phyloP scores from a whole-genome alignment of 2,113 vertebrate genomes.

The Hippocampus abdominalis region DNA sequence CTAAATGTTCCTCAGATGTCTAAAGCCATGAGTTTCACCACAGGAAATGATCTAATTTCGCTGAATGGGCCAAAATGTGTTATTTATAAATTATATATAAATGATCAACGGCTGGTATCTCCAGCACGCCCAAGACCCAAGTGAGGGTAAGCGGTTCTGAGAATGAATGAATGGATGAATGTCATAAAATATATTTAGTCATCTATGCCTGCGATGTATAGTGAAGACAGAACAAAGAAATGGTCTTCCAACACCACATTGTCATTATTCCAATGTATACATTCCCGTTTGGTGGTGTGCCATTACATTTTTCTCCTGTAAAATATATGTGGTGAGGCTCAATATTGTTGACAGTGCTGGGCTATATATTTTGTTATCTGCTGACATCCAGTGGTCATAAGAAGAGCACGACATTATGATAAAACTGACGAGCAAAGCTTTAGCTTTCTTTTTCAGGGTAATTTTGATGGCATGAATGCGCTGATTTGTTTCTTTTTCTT shows the following conservation, averaged over 20 bases:
- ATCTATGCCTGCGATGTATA: neutral
- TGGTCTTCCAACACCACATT: neutral
- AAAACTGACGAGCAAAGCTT: neutral
- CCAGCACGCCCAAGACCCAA: no score
- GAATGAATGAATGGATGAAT: no score
- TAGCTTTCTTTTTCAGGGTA: neutral
- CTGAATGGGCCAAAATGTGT: no score
- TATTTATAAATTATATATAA: no score
- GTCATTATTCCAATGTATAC: neutral
- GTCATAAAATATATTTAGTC: neutral
- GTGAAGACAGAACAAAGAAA: neutral
- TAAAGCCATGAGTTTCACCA: neutral
- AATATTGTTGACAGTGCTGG: neutral
- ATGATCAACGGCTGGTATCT: no score
- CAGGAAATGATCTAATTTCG: no score
- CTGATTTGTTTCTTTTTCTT: no score
- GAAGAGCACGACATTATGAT: neutral
- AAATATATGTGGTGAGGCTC: neutral
- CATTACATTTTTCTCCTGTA: neutral
- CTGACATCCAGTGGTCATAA: conserved; percentile 52
- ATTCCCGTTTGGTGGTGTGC: neutral
- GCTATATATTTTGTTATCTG: conserved; percentile 1
- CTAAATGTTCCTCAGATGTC: neutral
- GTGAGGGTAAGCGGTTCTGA: no score
- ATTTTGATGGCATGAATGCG: neutral